Evolutionary conservation across 2,888 invertebrate species (phyloP).

Genomic region (Bellardia pandia): DNA sequence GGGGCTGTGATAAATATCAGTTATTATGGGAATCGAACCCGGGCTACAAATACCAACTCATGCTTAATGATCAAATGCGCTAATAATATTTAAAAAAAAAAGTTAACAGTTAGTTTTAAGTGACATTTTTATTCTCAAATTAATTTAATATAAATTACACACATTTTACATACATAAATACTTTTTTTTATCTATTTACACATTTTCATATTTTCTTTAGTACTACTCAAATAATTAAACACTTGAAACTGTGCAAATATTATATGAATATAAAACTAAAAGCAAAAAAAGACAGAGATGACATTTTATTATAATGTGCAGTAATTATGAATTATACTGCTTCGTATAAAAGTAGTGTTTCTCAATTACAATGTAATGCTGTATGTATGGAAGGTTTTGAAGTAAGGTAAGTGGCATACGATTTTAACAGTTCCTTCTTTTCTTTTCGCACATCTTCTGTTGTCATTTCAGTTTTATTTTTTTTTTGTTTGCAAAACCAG

Average conservation of each 20-base stretch:
- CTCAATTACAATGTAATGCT: too few species aligned
- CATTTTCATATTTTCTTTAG: background rate
- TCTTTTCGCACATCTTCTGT: background rate
- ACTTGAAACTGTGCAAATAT: conserved; percentile 32
- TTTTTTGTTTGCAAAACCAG: background rate
- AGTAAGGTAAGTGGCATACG: background rate
- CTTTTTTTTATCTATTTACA: background rate
- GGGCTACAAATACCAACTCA: too few species aligned
- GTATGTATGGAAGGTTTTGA: background rate
- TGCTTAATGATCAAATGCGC: too few species aligned
- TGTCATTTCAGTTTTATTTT: background rate
- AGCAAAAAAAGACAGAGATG: conserved; percentile 4
- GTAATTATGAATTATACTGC: conserved; percentile 51
- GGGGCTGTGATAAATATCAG: too few species aligned
- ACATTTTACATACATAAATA: background rate
- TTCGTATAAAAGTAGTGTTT: conserved; percentile 25
- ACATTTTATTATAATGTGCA: conserved; percentile 57
- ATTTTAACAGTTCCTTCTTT: background rate
- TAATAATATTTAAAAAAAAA: too few species aligned
- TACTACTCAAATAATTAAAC: conserved; percentile 10
- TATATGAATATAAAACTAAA: background rate
- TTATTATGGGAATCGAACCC: too few species aligned
- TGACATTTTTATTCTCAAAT: background rate
- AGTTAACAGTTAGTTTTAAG: background rate
- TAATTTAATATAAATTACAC: background rate